These are phyloP conservation scores for Chrysochloris asiatica DNA, from an alignment of 2,113 vertebrate species.

Conservation along the genomic window DNA sequence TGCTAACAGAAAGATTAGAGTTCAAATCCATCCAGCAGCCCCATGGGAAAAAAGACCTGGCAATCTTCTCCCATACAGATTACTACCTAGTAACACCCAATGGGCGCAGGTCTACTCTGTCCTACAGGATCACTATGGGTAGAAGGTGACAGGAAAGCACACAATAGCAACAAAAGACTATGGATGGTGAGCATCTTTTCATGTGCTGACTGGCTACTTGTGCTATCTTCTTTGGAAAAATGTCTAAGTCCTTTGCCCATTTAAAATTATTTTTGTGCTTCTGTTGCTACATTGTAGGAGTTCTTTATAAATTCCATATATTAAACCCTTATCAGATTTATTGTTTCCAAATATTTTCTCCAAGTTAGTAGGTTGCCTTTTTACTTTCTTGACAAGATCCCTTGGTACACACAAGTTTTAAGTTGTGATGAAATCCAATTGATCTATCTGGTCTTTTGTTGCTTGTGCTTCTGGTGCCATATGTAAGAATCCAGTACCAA, in stretches of 20 bases:
- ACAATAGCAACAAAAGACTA: background rate
- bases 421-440: background rate
- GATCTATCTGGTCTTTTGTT: background rate
- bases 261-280: background rate
- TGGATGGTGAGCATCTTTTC: background rate
- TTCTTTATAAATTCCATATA: background rate
- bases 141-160: background rate
- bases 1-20: background rate
- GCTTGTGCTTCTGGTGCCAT: background rate
- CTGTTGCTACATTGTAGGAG: too few species aligned
- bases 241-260: background rate
- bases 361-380: background rate
- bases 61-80: background rate
- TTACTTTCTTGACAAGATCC: background rate
- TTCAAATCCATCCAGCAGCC: background rate
- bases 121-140: background rate
- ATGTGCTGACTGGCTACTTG: background rate
- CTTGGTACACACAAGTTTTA: background rate
- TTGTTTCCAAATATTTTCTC: background rate
- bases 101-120: background rate
- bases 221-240: background rate
- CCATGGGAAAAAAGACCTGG: background rate
- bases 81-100: background rate
- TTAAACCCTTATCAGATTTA: background rate
- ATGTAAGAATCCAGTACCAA: background rate